Base-by-base conservation (phyloP, 1,140 invertebrate species). In the Aphelenchoides fujianensis region DNA sequence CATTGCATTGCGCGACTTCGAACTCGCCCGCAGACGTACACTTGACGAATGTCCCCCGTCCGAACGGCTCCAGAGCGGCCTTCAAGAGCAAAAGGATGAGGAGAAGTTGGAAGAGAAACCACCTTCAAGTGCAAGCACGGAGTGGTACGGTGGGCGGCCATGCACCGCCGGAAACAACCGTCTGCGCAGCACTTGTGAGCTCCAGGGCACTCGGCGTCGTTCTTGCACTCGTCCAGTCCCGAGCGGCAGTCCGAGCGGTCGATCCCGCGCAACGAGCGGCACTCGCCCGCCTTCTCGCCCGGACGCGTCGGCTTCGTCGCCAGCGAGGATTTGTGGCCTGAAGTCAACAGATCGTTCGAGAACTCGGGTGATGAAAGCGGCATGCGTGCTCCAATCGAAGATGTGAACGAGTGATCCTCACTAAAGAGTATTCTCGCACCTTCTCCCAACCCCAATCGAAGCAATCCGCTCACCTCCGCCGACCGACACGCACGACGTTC, bases 181-280 rank as follows among this genome's bases (percentile, higher is more conserved):
- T 80, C 77, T 16, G 68, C 77, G 57, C 79, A 82, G 64, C 80
- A 80, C 61, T 82, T 81, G 23, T 72, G 75, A 27, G 80, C 73
- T 41, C 69, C 70, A 23, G 53, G 52, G 61, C 78, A 80, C 34
- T 82, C 70, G 3, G 54, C 53, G 68, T 80, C 78, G 3, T 41
- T 48, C 32, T 53, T 53, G 31, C 78, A 80, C 12, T 78, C 59
- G 28, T 79, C 72, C 9, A 30, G 28, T 30, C 68, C 73, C 28
- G 74, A 59, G 16, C 73, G 32, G 37, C 74, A 74, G 32, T 76
- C 61, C 31, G 23, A 28, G 69, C 71, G 2, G 23, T 35, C 19
- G 2, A 27, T 71, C 35, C 37, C 37, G 7, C 12, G 23, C 1
- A 72, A 28, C 0, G 31, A 28, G 31, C 37, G 68, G 30, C 73